These are phyloP conservation scores for Megaceryle alcyon DNA, from an alignment of 2,797 vertebrate genomes.

Conservation along the genomic window DNA sequence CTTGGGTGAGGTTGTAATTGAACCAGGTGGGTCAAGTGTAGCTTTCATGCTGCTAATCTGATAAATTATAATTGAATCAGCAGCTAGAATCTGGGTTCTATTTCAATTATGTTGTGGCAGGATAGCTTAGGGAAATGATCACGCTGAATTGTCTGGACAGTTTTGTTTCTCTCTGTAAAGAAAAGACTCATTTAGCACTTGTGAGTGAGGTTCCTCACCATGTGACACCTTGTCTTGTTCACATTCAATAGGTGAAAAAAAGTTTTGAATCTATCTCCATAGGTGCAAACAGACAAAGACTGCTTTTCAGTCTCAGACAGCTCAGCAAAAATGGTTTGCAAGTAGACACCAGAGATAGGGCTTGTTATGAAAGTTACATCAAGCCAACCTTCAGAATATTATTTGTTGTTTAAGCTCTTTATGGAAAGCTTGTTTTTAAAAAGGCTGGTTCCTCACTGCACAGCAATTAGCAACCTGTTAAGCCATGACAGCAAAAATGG, in stretches of 20 bases:
- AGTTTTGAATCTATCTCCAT: background rate
- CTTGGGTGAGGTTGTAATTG: background rate
- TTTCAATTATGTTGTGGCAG: background rate
- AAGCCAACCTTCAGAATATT: background rate
- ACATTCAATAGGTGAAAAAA: background rate
- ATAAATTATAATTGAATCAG: background rate
- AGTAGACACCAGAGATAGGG: background rate
- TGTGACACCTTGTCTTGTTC: background rate
- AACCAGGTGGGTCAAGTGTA: background rate
- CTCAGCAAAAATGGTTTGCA: background rate
- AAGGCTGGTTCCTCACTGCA: background rate
- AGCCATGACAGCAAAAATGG: background rate
- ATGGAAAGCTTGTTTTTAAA: background rate
- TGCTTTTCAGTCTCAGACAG: background rate
- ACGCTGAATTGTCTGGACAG: rapidly evolving
- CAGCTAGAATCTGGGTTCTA: background rate
- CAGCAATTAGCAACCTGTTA: background rate
- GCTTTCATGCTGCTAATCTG: conserved; percentile 15
- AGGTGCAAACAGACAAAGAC: background rate
- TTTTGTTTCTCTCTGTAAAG: background rate
- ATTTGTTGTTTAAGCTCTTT: background rate
- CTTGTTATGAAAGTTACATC: background rate
- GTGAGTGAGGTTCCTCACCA: background rate
- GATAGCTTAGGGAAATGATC: background rate
- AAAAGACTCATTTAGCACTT: background rate